These are phyloP conservation scores for Tachypleus tridentatus DNA, from an alignment of 1,140 invertebrate genomes.

Conservation along the genomic window DNA sequence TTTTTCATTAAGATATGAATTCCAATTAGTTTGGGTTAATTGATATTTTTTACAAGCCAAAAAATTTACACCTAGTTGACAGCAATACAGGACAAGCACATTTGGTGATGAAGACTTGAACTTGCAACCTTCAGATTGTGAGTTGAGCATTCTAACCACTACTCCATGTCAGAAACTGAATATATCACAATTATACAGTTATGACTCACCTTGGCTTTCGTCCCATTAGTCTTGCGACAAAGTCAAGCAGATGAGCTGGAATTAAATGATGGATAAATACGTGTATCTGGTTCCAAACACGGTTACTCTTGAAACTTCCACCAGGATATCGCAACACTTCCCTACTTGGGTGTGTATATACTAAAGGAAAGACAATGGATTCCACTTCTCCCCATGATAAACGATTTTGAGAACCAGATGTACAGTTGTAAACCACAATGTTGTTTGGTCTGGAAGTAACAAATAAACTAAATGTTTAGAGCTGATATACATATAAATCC, in stretches of 20 bases:
- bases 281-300: conserved; percentile 58
- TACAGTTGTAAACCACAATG: conserved; percentile 76
- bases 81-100: too few relatives aligned
- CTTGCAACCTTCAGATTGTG: too few relatives aligned
- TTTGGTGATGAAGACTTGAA: too few relatives aligned
- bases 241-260: conserved; percentile 68
- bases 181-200: too few relatives aligned
- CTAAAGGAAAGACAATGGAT: conserved; percentile 9
- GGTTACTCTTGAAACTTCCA: conserved; percentile 46
- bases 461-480: neutral
- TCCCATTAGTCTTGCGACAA: conserved; percentile 51
- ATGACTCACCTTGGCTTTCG: conserved; percentile 61
- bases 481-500: too few relatives aligned
- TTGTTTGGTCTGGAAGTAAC: conserved; percentile 38
- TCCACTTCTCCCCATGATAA: conserved; percentile 57
- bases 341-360: conserved; percentile 16
- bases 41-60: too few relatives aligned
- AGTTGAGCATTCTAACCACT: too few relatives aligned
- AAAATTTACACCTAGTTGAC: too few relatives aligned
- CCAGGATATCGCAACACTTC: conserved; percentile 20
- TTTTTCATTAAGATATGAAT: too few relatives aligned
- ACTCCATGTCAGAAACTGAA: too few relatives aligned
- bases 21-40: too few relatives aligned
- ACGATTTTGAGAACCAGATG: conserved; percentile 72
- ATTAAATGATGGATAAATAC: conserved; percentile 72